phyloP scores from a whole-genome alignment of 2,888 invertebrate species.

The Leptopilina myrica region DNA sequence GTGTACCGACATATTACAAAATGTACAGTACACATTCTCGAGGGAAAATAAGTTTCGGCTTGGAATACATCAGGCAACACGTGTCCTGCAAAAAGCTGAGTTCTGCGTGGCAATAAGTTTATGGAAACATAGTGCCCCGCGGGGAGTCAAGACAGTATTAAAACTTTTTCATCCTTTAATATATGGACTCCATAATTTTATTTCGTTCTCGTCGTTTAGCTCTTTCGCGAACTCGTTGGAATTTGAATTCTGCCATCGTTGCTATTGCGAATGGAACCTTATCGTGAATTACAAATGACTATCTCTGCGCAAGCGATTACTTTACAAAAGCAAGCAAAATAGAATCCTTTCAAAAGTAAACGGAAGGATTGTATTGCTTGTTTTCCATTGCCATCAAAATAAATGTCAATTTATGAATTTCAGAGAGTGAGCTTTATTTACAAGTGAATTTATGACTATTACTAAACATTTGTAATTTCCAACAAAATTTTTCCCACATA shows the following conservation, averaged over 20 bases:
- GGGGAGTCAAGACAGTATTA: constrained; percentile 66
- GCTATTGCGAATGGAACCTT: not conserved
- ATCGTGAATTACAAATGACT: constrained; percentile 2
- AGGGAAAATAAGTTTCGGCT: constrained; percentile 68
- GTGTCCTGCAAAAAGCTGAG: constrained; percentile 70
- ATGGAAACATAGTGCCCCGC: constrained; percentile 68
- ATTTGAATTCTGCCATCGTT: constrained; percentile 18
- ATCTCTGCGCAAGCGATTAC: constrained; percentile 2
- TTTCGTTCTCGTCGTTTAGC: constrained; percentile 48
- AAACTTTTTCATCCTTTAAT: constrained; percentile 69
- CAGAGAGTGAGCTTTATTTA: too few relatives aligned
- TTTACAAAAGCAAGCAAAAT: not conserved
- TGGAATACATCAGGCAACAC: constrained; percentile 70
- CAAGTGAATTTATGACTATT: too few relatives aligned
- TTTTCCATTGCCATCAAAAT: too few relatives aligned
- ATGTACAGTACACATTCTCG: constrained; percentile 56
- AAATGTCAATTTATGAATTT: too few relatives aligned
- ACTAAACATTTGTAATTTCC: too few relatives aligned
- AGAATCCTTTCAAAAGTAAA: not conserved
- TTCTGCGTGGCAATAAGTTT: constrained; percentile 66
- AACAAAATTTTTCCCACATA: too few relatives aligned
- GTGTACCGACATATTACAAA: constrained; percentile 64
- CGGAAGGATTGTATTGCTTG: too few relatives aligned
- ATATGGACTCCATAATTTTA: constrained; percentile 62
- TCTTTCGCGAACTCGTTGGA: constrained; percentile 33